Evolutionary conservation across 2,888 invertebrate genomes (phyloP).

Genomic region (Chouioia cunea): DNA sequence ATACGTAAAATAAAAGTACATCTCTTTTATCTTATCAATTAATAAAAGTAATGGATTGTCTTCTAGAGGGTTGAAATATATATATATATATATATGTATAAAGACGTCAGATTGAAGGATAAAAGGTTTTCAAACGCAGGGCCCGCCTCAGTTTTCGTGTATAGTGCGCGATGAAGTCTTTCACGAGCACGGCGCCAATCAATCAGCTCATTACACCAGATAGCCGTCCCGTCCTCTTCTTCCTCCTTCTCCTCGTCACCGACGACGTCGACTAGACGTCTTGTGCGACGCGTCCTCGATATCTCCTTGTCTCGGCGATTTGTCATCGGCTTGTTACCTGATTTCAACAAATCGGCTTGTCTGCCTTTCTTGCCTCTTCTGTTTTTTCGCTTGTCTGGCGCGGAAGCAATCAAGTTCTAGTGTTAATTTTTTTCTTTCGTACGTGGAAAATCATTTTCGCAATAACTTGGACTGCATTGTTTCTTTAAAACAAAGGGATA

Average conservation of each 20-base stretch:
- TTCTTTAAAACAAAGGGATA: no score
- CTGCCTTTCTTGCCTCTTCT: background rate
- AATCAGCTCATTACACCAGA: conserved; percentile 61
- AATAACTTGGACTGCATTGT: no score
- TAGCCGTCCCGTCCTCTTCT: conserved; percentile 45
- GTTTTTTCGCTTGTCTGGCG: background rate
- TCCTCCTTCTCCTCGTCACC: background rate
- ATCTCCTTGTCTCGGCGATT: conserved; percentile 42
- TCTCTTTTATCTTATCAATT: no score
- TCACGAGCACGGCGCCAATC: conserved; percentile 56
- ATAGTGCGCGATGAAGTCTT: conserved; percentile 56
- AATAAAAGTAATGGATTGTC: no score
- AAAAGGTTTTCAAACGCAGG: conserved; percentile 44
- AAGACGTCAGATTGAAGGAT: no score
- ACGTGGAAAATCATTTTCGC: no score
- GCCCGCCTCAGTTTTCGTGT: conserved; percentile 53
- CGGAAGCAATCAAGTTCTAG: no score
- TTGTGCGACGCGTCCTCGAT: conserved; percentile 24
- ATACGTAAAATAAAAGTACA: no score
- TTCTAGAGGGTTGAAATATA: no score
- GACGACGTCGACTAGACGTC: background rate
- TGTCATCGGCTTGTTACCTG: conserved; percentile 45
- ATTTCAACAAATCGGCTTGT: conserved; percentile 39
- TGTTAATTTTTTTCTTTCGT: conserved; percentile 1
- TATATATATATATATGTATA: no score